Evolutionary conservation across 2,888 invertebrate species (phyloP), one percentile per base, ranked within the genome.

Genomic region (Thereva nobilitata): DNA sequence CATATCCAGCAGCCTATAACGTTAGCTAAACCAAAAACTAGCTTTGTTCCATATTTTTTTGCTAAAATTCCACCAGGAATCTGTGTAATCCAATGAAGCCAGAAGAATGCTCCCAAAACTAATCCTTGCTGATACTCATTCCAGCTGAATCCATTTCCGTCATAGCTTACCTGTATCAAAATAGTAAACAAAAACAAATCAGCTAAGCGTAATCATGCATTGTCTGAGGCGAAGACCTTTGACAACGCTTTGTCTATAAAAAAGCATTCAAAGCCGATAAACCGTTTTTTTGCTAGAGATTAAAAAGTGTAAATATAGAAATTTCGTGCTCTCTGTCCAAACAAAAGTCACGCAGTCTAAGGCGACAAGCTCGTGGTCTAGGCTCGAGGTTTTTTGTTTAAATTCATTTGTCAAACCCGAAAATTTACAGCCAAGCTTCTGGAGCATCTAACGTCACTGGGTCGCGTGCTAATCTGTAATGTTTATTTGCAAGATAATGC

Each of bases 41-140:
- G 75, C 76, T 91, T 91, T 0, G 90, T 89, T 1, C 91, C 91
- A 74, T 87, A 88, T 71, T 84, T 85, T 67, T 85, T 84, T 0
- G 89, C 87, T 57, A 90, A 74, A 66, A 88, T 79, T 38, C 90
- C 91, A 38, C 90, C 91, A 1, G 90, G 90, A 41, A 91, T 79
- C 79, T 91, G 90, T 0, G 86, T 85, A 0, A 86, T 54, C 85
- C 89, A 88, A 74, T 91, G 89, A 1, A 89, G 78, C 86, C 88
- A 90, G 77, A 88, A 91, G 75, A 89, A 91, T 0, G 87, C 86
- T 0, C 89, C 88, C 64, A 90, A 77, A 6, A 86, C 82, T 45
- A 86, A 73, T 6, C 87, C 86, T 76, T 88, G 89, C 66, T 87
- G 82, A 72, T 86, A 84, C 73, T 87, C 87, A 74, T 85, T 84